Conservation (phyloP, 1,140 invertebrate species). For the Meloidogyne floridensis region DNA sequence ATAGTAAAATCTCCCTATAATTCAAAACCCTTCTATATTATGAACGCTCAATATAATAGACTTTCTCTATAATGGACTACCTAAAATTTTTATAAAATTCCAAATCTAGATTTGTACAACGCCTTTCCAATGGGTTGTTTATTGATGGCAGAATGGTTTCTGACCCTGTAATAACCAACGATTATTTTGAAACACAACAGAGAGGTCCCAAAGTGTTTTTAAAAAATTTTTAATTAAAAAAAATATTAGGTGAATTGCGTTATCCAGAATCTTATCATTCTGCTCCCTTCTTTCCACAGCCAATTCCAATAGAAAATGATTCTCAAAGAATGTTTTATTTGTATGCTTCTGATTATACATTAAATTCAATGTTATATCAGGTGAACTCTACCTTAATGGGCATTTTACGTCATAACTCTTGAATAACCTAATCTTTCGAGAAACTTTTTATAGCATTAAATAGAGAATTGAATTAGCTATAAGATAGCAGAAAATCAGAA, state of each 20-base stretch:
- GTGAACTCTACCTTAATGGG: background rate
- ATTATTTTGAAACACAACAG: slow-evolving; percentile 31
- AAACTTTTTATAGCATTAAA: too few relatives aligned
- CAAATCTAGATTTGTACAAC: slow-evolving; percentile 55
- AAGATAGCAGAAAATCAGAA: too few relatives aligned
- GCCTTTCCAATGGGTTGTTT: slow-evolving; percentile 59
- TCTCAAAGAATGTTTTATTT: slow-evolving; percentile 64
- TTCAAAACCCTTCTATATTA: too few relatives aligned
- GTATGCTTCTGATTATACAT: slow-evolving; percentile 63
- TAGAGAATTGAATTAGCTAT: too few relatives aligned
- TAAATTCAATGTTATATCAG: slow-evolving; percentile 65
- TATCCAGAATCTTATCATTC: slow-evolving; percentile 44
- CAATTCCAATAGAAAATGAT: slow-evolving; percentile 48
- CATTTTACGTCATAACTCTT: too few relatives aligned
- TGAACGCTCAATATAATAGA: too few relatives aligned
- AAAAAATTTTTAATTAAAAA: background rate
- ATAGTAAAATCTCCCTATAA: too few relatives aligned
- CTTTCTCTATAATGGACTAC: too few relatives aligned
- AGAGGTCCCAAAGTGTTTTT: slow-evolving; percentile 35
- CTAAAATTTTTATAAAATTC: background rate
- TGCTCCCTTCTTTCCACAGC: slow-evolving; percentile 52
- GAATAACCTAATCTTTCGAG: too few relatives aligned
- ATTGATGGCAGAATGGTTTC: slow-evolving; percentile 60
- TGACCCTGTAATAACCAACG: slow-evolving; percentile 59
- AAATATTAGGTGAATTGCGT: slow-evolving; percentile 52